phyloP scores from a whole-genome alignment of 1,140 invertebrate species.

The Trichonephila clavipes region DNA sequence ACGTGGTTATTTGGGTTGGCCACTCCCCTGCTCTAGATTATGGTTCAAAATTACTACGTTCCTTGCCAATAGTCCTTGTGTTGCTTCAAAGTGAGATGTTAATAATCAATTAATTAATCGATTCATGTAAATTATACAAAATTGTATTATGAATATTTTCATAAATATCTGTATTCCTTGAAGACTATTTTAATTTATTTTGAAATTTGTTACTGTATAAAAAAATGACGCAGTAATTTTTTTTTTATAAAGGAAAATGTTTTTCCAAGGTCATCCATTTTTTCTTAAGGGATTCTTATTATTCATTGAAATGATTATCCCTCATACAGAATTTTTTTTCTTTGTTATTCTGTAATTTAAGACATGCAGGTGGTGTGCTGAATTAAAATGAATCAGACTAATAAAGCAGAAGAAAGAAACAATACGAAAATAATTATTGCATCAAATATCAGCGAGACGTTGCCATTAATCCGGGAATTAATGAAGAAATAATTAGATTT shows the following conservation, averaged over 20 bases:
- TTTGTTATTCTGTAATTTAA: background rate
- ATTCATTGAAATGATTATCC: background rate
- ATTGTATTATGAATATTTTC: no score
- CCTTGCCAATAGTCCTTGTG: no score
- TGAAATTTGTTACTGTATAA: no score
- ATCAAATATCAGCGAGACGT: background rate
- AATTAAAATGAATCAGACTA: background rate
- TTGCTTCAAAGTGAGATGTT: no score
- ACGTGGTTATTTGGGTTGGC: no score
- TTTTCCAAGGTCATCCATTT: background rate
- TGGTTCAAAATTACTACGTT: no score
- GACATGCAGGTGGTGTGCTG: background rate
- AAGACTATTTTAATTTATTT: no score
- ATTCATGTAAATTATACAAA: no score
- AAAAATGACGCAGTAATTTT: no score
- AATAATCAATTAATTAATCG: no score
- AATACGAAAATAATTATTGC: background rate
- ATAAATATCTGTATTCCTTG: no score
- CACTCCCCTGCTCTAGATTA: no score
- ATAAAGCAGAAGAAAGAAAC: background rate
- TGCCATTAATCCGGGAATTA: background rate
- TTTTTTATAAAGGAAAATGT: background rate
- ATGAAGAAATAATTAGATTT: background rate
- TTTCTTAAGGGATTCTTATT: background rate
- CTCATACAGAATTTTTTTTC: background rate